Base-by-base conservation (phyloP, 92 coral and sea anemone species). In the Siderastrea radians region DNA sequence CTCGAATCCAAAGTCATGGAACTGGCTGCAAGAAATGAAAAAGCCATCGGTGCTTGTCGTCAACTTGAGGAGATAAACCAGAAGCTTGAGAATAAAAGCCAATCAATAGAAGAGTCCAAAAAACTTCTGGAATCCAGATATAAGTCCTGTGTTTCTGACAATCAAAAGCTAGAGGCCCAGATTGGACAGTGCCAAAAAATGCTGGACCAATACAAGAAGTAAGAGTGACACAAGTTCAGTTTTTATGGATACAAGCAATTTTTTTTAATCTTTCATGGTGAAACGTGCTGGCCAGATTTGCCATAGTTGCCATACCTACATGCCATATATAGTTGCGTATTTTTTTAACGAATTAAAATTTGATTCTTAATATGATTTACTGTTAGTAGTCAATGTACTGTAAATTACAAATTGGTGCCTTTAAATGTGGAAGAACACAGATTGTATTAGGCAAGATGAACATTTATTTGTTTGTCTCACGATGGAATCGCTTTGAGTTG, bases 31-130 rank as follows among this genome's bases (percentile, higher is more conserved):
- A 89, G 88, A 26, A 93, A 87, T 52, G 95, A 95, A 61, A 82
- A 79, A 76, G 91, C 93, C 17, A 58, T 84, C 3, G 74, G 72
- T 48, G 85, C 89, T 47, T 86, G 87, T 85, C 82, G 74, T 17
- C 93, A 94, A 44, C 95, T 93, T 68, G 96, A 95, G 16, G 95
- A 93, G 38, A 64, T 65, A 38, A 94, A 86, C 83, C 92, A 88
- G 54, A 81, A 91, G 79, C 79, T 74, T 83, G 96, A 89, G 52
- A 86, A 44, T 64, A 86, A 82, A 59, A 88, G 83, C 69, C 91
- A 86, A 64, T 74, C 84, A 38, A 14, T 93, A 26, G 98, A 95
- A 58, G 93, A 91, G 62, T 60, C 92, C 58, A 82, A 87, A 45
- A 78, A 81, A 50, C 91, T 85, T 62, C 74, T 95, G 83, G 98